Conservation (phyloP, 2,113 vertebrate species). For the Vombatus ursinus region DNA sequence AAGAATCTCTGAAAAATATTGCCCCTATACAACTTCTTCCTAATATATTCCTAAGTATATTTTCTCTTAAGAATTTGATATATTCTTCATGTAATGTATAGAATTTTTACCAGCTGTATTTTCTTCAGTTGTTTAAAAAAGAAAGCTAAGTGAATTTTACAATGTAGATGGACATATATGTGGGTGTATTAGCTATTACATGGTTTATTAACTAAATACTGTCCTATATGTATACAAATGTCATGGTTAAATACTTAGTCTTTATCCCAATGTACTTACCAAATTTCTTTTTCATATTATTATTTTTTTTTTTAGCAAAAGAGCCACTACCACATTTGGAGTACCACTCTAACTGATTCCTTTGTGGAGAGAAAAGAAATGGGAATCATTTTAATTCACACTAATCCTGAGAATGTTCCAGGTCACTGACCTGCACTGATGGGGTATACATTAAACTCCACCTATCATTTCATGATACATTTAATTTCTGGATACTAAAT, state of each 20-base stretch:
- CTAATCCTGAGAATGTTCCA: slow-evolving; percentile 77
- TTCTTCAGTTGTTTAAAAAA: neutral
- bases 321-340: slow-evolving; percentile 59
- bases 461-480: slow-evolving; percentile 77
- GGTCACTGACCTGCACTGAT: slow-evolving; percentile 72
- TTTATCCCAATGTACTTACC: neutral
- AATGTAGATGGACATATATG: neutral
- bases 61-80: neutral
- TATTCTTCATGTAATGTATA: neutral
- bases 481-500: slow-evolving; percentile 78
- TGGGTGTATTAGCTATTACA: neutral
- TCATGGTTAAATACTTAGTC: neutral
- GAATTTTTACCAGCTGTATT: neutral
- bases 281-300: slow-evolving; percentile 45
- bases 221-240: neutral
- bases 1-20: neutral
- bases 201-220: neutral
- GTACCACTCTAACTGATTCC: slow-evolving; percentile 68
- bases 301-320: slow-evolving; percentile 50
- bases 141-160: neutral
- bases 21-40: neutral
- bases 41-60: neutral
- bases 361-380: slow-evolving; percentile 63
- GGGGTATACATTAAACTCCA: slow-evolving; percentile 74
- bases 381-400: slow-evolving; percentile 73